Evolutionary conservation across 2,797 vertebrate species (phyloP).

Genomic region (Thamnophis elegans): DNA sequence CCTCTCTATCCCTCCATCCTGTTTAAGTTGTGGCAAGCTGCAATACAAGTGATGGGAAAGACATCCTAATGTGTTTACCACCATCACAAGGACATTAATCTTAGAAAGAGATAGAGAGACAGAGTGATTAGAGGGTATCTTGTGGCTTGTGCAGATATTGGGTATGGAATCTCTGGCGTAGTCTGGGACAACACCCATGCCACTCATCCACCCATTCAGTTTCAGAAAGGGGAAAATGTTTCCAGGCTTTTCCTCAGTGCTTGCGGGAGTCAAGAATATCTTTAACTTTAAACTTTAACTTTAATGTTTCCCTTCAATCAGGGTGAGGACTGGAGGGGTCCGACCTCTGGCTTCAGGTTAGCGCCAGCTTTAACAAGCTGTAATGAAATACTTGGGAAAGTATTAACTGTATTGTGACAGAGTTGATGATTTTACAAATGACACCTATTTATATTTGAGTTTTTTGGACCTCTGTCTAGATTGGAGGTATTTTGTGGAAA

Average conservation of each 20-base stretch:
- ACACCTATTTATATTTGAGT: background rate
- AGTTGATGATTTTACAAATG: background rate
- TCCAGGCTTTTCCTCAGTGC: no score
- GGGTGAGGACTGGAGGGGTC: no score
- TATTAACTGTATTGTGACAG: background rate
- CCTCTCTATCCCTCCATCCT: background rate
- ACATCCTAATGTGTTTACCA: background rate
- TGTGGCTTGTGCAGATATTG: background rate
- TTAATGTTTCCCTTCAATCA: background rate
- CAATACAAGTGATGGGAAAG: background rate
- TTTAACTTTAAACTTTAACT: background rate
- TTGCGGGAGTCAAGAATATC: no score
- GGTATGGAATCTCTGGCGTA: background rate
- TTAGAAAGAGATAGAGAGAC: background rate
- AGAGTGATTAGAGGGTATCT: background rate
- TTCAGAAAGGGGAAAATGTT: no score
- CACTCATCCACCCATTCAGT: no score
- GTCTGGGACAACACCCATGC: no score
- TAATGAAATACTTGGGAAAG: background rate
- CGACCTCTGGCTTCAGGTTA: background rate
- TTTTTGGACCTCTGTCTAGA: background rate
- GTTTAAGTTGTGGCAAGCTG: background rate
- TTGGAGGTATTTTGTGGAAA: background rate
- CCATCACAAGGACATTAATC: background rate
- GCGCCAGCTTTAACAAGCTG: background rate